These are phyloP conservation scores for Cyanoliseus patagonus DNA, from an alignment of 2,113 vertebrate species.

Conservation along the genomic window DNA sequence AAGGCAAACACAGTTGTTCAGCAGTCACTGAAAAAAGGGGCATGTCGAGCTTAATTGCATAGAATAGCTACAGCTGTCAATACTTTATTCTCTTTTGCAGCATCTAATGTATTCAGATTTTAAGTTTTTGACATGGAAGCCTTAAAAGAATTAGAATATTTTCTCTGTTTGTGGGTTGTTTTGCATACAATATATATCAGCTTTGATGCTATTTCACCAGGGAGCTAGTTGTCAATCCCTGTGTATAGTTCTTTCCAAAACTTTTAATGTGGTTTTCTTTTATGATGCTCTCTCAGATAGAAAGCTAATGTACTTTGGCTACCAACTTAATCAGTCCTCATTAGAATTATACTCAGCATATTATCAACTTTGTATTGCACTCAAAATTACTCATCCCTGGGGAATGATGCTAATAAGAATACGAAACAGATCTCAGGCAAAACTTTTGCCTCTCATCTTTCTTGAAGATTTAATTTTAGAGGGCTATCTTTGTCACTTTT, in stretches of 20 bases:
- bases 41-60: conserved; percentile 10
- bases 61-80: conserved; percentile 49
- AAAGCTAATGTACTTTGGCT: conserved; percentile 50
- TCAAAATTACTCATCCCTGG: conserved; percentile 56
- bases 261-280: conserved; percentile 54
- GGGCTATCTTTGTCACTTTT: conserved; percentile 15
- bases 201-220: conserved; percentile 60
- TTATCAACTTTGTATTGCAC: conserved; percentile 52
- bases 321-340: conserved; percentile 63
- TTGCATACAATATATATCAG: conserved; percentile 43
- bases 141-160: conserved; percentile 59
- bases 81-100: conserved; percentile 16
- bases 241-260: not conserved
- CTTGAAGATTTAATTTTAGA: conserved; percentile 33
- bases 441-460: conserved; percentile 18
- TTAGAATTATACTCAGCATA: conserved; percentile 57
- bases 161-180: conserved; percentile 51
- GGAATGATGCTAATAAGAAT: conserved; percentile 42
- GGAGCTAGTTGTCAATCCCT: conserved; percentile 43
- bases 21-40: not conserved
- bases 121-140: conserved; percentile 54
- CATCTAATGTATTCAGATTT: conserved; percentile 39
- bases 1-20: not conserved
- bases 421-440: conserved; percentile 34
- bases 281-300: conserved; percentile 48